Percentiles rank a stretch among this genome's conserved stretches.
Evolutionary conservation across 2,797 vertebrate species (phyloP).

Genomic region (Dendrocincla fuliginosa): DNA sequence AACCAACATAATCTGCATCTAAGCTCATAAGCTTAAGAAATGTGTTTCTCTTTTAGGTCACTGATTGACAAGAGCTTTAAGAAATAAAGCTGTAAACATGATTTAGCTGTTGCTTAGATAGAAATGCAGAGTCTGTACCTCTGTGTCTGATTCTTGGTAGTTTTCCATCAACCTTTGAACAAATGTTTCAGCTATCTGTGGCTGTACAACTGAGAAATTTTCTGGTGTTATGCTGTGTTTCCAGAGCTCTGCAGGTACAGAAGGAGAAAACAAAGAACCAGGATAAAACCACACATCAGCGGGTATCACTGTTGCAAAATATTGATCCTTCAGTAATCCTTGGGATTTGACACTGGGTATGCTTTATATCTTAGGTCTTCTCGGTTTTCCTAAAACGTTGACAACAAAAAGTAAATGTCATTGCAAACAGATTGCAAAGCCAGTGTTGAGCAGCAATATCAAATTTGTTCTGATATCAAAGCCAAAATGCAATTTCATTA

Average conservation of each 20-base stretch:
- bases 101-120: background rate
- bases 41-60: slow-evolving; percentile 4
- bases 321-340: slow-evolving; percentile 4
- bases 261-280: background rate
- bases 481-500: slow-evolving; percentile 18
- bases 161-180: slow-evolving; percentile 78
- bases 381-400: slow-evolving; percentile 29
- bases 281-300: background rate
- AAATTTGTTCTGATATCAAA: background rate
- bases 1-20: background rate
- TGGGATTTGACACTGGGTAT: background rate
- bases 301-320: background rate
- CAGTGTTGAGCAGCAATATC: background rate
- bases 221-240: slow-evolving; percentile 76
- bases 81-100: slow-evolving; percentile 12
- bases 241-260: slow-evolving; percentile 76
- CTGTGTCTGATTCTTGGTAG: slow-evolving; percentile 65
- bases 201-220: slow-evolving; percentile 70
- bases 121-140: slow-evolving; percentile 63
- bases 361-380: background rate
- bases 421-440: slow-evolving; percentile 5
- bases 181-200: slow-evolving; percentile 79
- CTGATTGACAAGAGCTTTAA: slow-evolving; percentile 19
- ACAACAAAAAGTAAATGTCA: slow-evolving; percentile 15
- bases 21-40: slow-evolving; percentile 17